Evolutionary conservation across 2,888 invertebrate species (phyloP), one percentile per base, ranked within the genome.

Genomic region (Oxytorus armatus): DNA sequence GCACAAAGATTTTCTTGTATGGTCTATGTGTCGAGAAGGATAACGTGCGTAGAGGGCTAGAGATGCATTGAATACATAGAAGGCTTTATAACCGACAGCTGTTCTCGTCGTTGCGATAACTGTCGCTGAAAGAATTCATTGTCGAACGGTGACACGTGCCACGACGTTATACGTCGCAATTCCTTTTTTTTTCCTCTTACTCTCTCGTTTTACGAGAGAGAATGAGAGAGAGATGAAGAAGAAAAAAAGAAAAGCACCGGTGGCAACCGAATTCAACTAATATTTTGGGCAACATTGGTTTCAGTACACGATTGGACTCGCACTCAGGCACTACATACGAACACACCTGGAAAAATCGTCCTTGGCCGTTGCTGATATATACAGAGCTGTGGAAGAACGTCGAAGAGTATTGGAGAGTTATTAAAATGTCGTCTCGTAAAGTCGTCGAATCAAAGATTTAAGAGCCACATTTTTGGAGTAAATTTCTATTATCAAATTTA

Each of bases 301-400:
- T 69, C 81, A 88, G 86, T 86, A 86, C 65, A 87, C 86, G 0
- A 47, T 87, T 49, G 88, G 88, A 77, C 74, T 79, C 36, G n/a
- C 79, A 14, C 29, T 87, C n/a, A 77, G 83, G 36, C 53, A 72
- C 42, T 55, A 81, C 49, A 79, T 85, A 3, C 73, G 55, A 36
- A 79, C 77, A 59, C 79, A 84, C 29, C 66, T 88, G 72, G 82
- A 81, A 63, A 74, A 79, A 57, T 85, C 87, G 11, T 70, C 82
- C n/a, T 59, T 77, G 21, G 76, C 81, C 36, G 72, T 87, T 5
- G 76, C 84, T 0, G 57, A 77, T 49, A 73, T 86, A 18, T 86
- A 85, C 29, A 84, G 63, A 61, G 77, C 59, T 39, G 73, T 84
- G 1, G 72, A 77, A n/a, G 51, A 80, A 11, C 55, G 55, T 16